Evolutionary conservation across 2,888 invertebrate genomes (phyloP).

Genomic region (Brachylomia viminalis): DNA sequence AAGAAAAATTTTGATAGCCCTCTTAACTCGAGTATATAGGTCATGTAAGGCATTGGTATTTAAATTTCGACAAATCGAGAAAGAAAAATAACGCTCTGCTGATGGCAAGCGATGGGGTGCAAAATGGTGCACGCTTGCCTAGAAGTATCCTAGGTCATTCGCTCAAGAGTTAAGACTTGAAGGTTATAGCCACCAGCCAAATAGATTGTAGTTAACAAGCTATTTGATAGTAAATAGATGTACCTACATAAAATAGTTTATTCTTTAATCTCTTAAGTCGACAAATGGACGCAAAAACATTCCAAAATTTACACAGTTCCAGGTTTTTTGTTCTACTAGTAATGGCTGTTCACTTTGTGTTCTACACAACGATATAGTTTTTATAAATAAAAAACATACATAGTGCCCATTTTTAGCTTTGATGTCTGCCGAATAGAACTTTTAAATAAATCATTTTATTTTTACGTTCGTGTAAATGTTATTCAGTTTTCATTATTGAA

Average conservation of each 20-base stretch:
- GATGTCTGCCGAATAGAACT: background rate
- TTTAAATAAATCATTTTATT: background rate
- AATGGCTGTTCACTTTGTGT: conserved; percentile 4
- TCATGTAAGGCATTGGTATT: too few species aligned
- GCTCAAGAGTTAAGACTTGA: background rate
- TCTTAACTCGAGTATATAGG: too few species aligned
- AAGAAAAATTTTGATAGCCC: too few species aligned
- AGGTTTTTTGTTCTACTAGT: background rate
- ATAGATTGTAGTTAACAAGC: too few species aligned
- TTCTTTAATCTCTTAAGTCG: background rate
- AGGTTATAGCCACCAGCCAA: background rate
- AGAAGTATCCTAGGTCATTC: background rate
- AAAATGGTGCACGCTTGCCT: background rate
- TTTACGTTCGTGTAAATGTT: background rate
- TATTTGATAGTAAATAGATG: background rate
- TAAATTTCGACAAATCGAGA: too few species aligned
- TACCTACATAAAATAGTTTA: background rate
- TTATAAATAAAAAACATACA: background rate
- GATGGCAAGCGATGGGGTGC: background rate
- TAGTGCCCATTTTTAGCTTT: background rate
- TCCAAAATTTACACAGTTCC: background rate
- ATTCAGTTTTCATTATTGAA: background rate
- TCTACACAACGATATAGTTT: conserved; percentile 5
- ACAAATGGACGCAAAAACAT: conserved; percentile 19
- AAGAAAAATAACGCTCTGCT: too few species aligned